Conservation (phyloP, 2,113 vertebrate genomes). For the Platichthys stellatus region DNA sequence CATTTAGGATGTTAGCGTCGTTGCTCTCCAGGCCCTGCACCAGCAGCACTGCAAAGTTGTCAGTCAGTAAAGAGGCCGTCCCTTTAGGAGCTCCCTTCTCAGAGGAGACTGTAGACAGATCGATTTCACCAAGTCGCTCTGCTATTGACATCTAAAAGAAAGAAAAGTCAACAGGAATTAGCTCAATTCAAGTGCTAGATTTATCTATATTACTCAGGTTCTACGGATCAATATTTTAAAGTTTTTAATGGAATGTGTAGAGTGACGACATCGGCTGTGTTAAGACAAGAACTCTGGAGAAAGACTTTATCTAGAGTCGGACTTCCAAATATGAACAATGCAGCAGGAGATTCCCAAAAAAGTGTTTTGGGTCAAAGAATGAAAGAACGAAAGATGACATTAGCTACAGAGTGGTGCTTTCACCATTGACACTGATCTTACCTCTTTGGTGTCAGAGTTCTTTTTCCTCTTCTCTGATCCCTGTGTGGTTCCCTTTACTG, state of each 20-base stretch:
- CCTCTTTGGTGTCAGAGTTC: constrained; percentile 83
- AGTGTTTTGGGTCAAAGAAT: neutral
- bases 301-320: too few relatives aligned
- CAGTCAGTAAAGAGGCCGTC: constrained; percentile 86
- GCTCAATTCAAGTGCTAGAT: too few relatives aligned
- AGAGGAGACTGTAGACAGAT: constrained; percentile 76
- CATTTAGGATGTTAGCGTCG: constrained; percentile 90
- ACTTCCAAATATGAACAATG: too few relatives aligned
- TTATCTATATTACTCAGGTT: too few relatives aligned
- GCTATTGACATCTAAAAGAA: constrained; percentile 86
- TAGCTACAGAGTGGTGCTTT: neutral
- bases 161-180: neutral
- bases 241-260: too few relatives aligned
- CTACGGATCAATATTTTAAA: too few relatives aligned
- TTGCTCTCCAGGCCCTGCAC: constrained; percentile 96
- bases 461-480: constrained; percentile 89
- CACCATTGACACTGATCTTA: constrained; percentile 50
- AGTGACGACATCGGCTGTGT: too few relatives aligned
- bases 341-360: neutral
- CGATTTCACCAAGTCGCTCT: constrained; percentile 90
- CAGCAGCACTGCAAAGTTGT: constrained; percentile 91
- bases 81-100: constrained; percentile 80
- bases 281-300: too few relatives aligned
- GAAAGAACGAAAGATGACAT: neutral
- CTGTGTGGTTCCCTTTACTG: constrained; percentile 73